Evolutionary conservation across 2,888 invertebrate species (phyloP).

Genomic region (Tetropium fuscum): DNA sequence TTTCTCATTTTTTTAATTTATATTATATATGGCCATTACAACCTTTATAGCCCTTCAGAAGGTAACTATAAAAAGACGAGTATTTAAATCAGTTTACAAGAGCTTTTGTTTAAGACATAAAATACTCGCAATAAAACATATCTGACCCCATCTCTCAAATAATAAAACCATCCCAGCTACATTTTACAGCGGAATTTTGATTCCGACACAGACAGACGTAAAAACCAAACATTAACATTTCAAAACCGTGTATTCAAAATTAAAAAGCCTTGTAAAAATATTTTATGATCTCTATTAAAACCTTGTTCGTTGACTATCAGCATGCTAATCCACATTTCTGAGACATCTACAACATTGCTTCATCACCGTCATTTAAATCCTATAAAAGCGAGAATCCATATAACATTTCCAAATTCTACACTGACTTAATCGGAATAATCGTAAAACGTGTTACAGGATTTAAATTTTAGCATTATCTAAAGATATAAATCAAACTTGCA

Average conservation of each 20-base stretch:
- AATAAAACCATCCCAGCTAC: constrained; percentile 17
- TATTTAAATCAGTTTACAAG: constrained; percentile 15
- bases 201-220: background rate
- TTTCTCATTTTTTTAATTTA: no score
- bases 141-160: constrained; percentile 21
- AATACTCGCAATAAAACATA: background rate
- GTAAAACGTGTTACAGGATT: constrained; percentile 3
- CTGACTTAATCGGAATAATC: constrained; percentile 9
- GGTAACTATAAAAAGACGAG: constrained; percentile 15
- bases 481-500: no score
- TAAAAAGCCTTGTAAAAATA: background rate
- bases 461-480: no score
- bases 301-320: constrained; percentile 11
- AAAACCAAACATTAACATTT: background rate
- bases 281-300: constrained; percentile 21
- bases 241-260: constrained; percentile 12
- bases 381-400: constrained; percentile 9
- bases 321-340: constrained; percentile 11
- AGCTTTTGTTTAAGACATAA: constrained; percentile 8
- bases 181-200: constrained; percentile 10
- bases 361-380: constrained; percentile 8
- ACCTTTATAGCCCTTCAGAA: background rate
- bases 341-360: constrained; percentile 5
- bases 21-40: no score
- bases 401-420: constrained; percentile 1